phyloP scores from a whole-genome alignment of 2,797 vertebrate species.

The Alfaro cultratus region DNA sequence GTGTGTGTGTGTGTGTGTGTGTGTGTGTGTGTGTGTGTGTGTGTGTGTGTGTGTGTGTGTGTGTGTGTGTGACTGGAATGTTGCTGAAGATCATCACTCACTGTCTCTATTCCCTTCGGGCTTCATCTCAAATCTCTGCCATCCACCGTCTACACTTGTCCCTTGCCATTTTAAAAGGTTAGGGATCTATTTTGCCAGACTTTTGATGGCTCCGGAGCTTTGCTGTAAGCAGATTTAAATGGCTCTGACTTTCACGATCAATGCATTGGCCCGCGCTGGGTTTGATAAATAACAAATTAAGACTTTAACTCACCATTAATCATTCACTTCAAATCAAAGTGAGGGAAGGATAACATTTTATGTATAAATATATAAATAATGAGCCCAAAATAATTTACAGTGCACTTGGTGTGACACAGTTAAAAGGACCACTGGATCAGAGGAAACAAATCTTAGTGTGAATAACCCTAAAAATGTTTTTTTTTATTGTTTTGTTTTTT shows the following conservation, averaged over 20 bases:
- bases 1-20: too few relatives aligned
- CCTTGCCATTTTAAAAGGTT: constrained; percentile 65
- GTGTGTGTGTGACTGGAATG: constrained; percentile 41
- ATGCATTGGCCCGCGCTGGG: not conserved
- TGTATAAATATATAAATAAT: not conserved
- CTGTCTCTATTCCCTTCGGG: constrained; percentile 52
- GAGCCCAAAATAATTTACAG: not conserved
- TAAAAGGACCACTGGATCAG: not conserved
- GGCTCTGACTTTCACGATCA: constrained; percentile 1
- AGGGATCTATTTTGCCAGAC: constrained; percentile 37
- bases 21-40: too few relatives aligned
- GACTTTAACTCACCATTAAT: not conserved
- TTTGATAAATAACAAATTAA: constrained; percentile 5
- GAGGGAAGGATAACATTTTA: not conserved
- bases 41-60: too few relatives aligned
- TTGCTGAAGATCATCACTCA: constrained; percentile 58
- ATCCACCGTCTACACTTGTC: constrained; percentile 41
- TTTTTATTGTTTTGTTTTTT: too few relatives aligned
- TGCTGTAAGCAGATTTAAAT: constrained; percentile 7
- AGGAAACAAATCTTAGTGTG: not conserved
- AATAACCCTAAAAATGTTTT: too few relatives aligned
- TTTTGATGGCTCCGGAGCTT: constrained; percentile 8
- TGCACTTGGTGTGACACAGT: not conserved
- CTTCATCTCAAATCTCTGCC: constrained; percentile 35
- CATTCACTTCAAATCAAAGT: not conserved